phyloP scores from a whole-genome alignment of 2,888 invertebrate genomes.

The Glyphotaelius pellucidus region DNA sequence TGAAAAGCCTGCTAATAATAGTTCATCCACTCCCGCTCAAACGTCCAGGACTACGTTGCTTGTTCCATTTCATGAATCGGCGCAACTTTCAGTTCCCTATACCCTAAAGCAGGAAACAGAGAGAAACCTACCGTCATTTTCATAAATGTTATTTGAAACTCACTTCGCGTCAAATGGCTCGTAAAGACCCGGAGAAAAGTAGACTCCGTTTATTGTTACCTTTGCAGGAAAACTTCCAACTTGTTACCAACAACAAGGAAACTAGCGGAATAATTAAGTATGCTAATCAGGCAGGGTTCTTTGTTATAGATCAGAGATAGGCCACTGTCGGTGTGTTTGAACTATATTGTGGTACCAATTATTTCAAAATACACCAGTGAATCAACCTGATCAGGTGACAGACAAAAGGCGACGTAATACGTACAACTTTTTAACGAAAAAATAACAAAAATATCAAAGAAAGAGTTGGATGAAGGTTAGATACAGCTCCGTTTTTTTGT shows the following conservation, averaged over 20 bases:
- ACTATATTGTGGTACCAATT: too few relatives aligned
- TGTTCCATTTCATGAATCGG: constrained; percentile 24
- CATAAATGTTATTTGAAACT: constrained; percentile 37
- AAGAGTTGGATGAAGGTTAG: too few relatives aligned
- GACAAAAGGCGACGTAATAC: not conserved
- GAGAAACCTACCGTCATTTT: constrained; percentile 25
- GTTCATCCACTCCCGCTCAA: not conserved
- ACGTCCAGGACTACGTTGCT: not conserved
- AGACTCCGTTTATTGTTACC: constrained; percentile 16
- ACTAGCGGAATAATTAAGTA: constrained; percentile 18
- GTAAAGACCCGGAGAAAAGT: constrained; percentile 14
- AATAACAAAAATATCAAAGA: not conserved
- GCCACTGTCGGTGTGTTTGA: not conserved
- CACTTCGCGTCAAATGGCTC: constrained; percentile 27
- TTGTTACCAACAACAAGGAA: constrained; percentile 4
- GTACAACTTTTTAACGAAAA: not conserved
- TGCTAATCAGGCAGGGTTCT: not conserved
- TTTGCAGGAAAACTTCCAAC: not conserved
- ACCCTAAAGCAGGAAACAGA: constrained; percentile 7
- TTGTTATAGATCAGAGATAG: not conserved
- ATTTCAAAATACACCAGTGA: not conserved
- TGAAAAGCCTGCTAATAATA: not conserved
- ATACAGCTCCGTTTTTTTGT: too few relatives aligned
- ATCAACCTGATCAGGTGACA: not conserved
- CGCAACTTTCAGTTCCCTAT: not conserved